A percentile compares a stretch with the other conserved stretches of the same genome.
phyloP scores from a whole-genome alignment of 2,113 vertebrate genomes.

The Datnioides undecimradiatus region DNA sequence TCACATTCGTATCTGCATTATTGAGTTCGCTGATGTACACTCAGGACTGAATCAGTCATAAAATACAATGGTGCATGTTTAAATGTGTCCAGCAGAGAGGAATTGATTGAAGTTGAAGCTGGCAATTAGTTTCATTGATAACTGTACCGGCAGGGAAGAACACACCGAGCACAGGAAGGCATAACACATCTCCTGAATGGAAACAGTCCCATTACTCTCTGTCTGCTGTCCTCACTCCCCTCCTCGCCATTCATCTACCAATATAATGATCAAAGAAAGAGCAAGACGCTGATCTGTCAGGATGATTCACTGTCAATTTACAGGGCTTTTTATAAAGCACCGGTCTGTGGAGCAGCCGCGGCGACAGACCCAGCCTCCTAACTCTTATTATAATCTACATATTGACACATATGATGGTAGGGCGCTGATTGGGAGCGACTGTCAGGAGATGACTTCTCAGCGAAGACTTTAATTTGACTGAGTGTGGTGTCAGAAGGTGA shows the following conservation, averaged over 20 bases:
- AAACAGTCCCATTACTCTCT: slow-evolving; percentile 72
- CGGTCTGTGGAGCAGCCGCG: slow-evolving; percentile 16
- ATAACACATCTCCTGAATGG: slow-evolving; percentile 59
- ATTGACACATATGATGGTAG: slow-evolving; percentile 36
- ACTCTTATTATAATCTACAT: slow-evolving; percentile 47
- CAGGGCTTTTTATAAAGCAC: slow-evolving; percentile 51
- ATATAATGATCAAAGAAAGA: slow-evolving; percentile 72
- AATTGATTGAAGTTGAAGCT: slow-evolving; percentile 63
- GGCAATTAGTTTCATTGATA: slow-evolving; percentile 68
- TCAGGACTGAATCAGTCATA: slow-evolving; percentile 20
- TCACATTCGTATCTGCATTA: slow-evolving; percentile 9
- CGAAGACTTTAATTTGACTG: slow-evolving; percentile 36
- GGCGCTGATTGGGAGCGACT: slow-evolving; percentile 37
- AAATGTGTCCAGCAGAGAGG: slow-evolving; percentile 51
- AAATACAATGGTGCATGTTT: slow-evolving; percentile 40
- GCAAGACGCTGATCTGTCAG: slow-evolving; percentile 70
- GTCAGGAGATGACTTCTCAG: slow-evolving; percentile 33
- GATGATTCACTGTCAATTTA: slow-evolving; percentile 80
- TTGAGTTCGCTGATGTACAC: slow-evolving; percentile 27
- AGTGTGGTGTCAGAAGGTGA: slow-evolving; percentile 23
- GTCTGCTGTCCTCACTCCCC: slow-evolving; percentile 47
- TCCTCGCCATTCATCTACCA: slow-evolving; percentile 54
- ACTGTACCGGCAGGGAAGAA: slow-evolving; percentile 23
- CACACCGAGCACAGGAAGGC: slow-evolving; percentile 39
- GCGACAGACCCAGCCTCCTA: slow-evolving; percentile 12